Conservation (phyloP, 2,888 invertebrate genomes). For the Troilus luridus region DNA sequence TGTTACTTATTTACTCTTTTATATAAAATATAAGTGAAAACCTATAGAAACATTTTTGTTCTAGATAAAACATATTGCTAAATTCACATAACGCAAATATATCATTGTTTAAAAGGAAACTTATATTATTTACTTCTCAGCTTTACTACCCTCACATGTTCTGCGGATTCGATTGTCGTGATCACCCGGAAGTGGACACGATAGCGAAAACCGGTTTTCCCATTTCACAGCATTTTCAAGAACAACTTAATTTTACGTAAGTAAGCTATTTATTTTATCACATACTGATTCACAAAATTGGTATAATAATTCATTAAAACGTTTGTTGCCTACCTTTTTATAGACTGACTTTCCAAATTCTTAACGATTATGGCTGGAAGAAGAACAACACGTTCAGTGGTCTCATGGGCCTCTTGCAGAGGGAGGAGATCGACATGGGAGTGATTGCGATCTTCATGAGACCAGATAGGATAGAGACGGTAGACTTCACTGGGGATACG, state of each 20-base stretch:
- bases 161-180: constrained; percentile 60
- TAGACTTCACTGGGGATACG: constrained; percentile 74
- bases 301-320: background rate
- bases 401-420: constrained; percentile 74
- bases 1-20: too few relatives aligned
- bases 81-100: background rate
- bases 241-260: constrained; percentile 70
- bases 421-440: constrained; percentile 72
- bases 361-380: constrained; percentile 73
- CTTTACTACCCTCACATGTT: constrained; percentile 60
- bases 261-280: background rate
- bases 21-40: too few relatives aligned
- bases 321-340: background rate
- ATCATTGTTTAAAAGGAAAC: background rate
- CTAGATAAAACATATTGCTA: background rate
- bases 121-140: constrained; percentile 46
- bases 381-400: constrained; percentile 75
- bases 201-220: constrained; percentile 70
- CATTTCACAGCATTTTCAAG: constrained; percentile 68
- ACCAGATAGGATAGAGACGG: constrained; percentile 72
- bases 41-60: too few relatives aligned
- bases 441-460: constrained; percentile 74
- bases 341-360: constrained; percentile 69
- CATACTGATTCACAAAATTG: background rate
- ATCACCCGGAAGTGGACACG: constrained; percentile 69